Percentiles rank a stretch among this genome's conserved stretches.
These are phyloP conservation scores for Drosophila tsacasi DNA, from an alignment of 1,140 invertebrate genomes.

Conservation along the genomic window DNA sequence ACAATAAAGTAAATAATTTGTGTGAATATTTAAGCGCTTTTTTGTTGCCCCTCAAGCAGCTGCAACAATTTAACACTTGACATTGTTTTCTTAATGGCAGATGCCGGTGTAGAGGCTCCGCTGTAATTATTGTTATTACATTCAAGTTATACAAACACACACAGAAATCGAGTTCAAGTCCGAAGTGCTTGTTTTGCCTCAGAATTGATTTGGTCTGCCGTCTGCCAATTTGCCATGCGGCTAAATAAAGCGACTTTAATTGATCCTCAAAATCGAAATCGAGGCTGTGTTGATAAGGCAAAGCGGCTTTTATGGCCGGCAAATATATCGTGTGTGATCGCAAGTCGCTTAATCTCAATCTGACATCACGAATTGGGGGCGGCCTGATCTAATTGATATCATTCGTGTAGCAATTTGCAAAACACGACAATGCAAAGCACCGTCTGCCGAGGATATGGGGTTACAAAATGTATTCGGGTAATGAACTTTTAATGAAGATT, in stretches of 20 bases:
- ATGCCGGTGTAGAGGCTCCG: slow-evolving; percentile 4
- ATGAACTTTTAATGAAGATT: not conserved
- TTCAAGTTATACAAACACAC: slow-evolving; percentile 28
- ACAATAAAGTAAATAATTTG: slow-evolving; percentile 56
- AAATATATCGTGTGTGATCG: slow-evolving; percentile 16
- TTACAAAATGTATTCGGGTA: not conserved
- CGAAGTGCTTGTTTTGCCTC: slow-evolving; percentile 34
- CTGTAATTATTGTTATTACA: slow-evolving; percentile 64
- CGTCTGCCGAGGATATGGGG: slow-evolving; percentile 17
- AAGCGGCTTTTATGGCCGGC: slow-evolving; percentile 36
- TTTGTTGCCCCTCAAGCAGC: slow-evolving; percentile 29
- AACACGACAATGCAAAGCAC: slow-evolving; percentile 43
- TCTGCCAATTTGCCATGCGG: slow-evolving; percentile 56
- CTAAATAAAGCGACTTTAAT: slow-evolving; percentile 81
- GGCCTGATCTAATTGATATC: slow-evolving; percentile 24
- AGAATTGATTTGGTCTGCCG: slow-evolving; percentile 29
- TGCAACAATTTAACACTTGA: slow-evolving; percentile 66
- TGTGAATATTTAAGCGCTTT: slow-evolving; percentile 44
- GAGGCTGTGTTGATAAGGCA: slow-evolving; percentile 46
- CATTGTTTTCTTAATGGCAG: slow-evolving; percentile 59
- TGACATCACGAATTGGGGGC: slow-evolving; percentile 28
- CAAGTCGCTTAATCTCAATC: slow-evolving; percentile 19
- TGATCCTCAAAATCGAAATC: slow-evolving; percentile 40
- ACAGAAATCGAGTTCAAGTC: slow-evolving; percentile 69
- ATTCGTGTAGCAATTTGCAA: slow-evolving; percentile 53